phyloP scores from a whole-genome alignment of 1,140 invertebrate genomes.

The Dolichoris vasculosae region DNA sequence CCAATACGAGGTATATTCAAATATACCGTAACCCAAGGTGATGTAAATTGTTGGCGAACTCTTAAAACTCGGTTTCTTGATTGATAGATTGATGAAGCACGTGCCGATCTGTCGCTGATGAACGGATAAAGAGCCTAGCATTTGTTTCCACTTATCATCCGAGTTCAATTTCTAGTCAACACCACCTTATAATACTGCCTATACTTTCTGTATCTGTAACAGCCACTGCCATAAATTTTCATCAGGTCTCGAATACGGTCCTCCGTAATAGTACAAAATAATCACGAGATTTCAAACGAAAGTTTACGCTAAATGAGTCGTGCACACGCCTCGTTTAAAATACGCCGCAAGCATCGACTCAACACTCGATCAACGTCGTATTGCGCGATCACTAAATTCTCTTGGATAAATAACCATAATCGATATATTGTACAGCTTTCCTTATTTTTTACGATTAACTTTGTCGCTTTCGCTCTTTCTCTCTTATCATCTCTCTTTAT shows the following conservation, averaged over 20 bases:
- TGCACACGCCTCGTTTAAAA: background rate
- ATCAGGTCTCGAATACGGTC: conserved; percentile 11
- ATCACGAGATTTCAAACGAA: conserved; percentile 32
- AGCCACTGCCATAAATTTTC: conserved; percentile 34
- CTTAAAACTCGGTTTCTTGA: background rate
- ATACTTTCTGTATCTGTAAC: conserved; percentile 30
- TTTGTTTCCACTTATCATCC: conserved; percentile 29
- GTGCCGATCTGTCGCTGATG: conserved; percentile 5
- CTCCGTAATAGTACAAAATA: conserved; percentile 33
- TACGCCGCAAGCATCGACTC: conserved; percentile 14
- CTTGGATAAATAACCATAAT: background rate
- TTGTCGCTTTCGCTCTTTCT: background rate
- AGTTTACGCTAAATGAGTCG: conserved; percentile 40
- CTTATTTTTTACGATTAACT: too few species aligned
- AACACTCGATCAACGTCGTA: conserved; percentile 41
- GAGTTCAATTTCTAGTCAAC: background rate
- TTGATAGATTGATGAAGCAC: conserved; percentile 30
- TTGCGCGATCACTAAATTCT: background rate
- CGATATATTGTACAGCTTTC: background rate
- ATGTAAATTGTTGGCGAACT: background rate
- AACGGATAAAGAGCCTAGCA: conserved; percentile 24
- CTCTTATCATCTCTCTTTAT: background rate
- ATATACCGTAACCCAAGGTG: background rate
- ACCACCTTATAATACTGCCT: background rate
- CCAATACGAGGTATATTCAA: too few species aligned